Evolutionary conservation across 2,113 vertebrate genomes (phyloP).

Genomic region (Seriola rivoliana): DNA sequence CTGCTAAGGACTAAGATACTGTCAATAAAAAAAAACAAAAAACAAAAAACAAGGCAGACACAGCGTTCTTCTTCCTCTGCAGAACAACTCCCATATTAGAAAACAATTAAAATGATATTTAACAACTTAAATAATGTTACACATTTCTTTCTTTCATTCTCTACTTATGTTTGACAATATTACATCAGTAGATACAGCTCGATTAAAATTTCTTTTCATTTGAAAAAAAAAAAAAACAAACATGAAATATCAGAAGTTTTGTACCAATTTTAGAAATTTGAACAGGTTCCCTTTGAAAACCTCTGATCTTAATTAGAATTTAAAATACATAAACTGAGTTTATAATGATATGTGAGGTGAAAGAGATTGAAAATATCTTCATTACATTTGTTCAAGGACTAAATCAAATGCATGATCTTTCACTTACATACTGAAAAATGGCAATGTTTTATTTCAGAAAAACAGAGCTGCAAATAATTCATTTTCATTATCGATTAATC

Average conservation of each 20-base stretch:
- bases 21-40: not conserved
- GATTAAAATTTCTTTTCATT: no score
- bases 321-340: no score
- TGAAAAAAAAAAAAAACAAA: no score
- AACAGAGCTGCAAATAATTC: not conserved
- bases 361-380: not conserved
- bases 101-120: not conserved
- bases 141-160: not conserved
- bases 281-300: no score
- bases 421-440: not conserved
- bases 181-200: no score
- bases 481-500: not conserved
- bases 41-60: constrained; percentile 38
- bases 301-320: no score
- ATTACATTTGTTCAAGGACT: not conserved
- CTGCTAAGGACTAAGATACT: constrained; percentile 26
- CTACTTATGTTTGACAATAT: no score
- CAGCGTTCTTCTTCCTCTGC: constrained; percentile 16
- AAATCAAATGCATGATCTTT: not conserved
- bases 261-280: no score
- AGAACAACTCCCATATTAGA: constrained; percentile 2
- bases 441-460: not conserved
- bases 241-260: no score
- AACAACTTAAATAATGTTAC: not conserved
- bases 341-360: no score